These are phyloP conservation scores for Phalanger gymnotis DNA, from an alignment of 2,797 vertebrate genomes.

Conservation along the genomic window DNA sequence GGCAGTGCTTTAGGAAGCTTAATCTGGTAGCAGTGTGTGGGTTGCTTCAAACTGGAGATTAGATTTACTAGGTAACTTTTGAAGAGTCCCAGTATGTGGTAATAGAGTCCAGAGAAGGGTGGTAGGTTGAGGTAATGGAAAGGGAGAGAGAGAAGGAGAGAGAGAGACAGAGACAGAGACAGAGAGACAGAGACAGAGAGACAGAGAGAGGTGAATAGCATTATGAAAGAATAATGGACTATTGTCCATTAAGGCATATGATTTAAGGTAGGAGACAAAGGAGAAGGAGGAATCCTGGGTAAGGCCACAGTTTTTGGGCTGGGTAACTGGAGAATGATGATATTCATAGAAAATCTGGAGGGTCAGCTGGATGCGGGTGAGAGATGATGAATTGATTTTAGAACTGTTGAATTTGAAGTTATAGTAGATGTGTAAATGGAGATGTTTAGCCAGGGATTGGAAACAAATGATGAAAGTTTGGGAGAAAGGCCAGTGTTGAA, in stretches of 20 bases:
- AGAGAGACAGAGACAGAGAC: neutral
- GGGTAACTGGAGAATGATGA: neutral
- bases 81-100: neutral
- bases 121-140: neutral
- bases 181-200: neutral
- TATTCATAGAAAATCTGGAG: neutral
- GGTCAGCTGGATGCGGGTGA: neutral
- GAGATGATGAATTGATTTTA: neutral
- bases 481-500: neutral
- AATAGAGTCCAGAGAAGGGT: neutral
- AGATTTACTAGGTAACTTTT: neutral
- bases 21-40: neutral
- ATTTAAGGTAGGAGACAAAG: neutral
- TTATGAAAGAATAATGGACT: neutral
- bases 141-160: neutral
- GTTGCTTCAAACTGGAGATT: neutral
- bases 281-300: neutral
- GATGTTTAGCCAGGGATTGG: neutral
- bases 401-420: neutral
- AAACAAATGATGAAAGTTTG: neutral
- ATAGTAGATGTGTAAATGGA: neutral
- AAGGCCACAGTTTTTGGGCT: neutral
- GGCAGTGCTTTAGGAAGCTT: neutral
- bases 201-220: neutral
- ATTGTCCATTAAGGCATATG: neutral